Base-by-base conservation (phyloP, 2,888 invertebrate genomes). In the Encarsia formosa region DNA sequence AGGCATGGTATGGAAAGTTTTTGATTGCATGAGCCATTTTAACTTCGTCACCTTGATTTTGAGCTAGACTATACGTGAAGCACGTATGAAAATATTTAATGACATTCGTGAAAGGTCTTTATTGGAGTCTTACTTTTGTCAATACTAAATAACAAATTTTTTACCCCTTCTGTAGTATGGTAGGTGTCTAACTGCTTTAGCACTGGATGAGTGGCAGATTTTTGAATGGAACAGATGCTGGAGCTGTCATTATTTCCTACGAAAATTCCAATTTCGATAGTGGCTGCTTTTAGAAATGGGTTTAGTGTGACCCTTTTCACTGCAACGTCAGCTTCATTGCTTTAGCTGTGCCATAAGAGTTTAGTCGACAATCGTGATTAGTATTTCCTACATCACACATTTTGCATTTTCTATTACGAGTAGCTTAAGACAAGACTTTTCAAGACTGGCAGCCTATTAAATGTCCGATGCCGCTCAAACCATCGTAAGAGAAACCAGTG, bases 391-490 rank as follows among this genome's bases (percentile, higher is more conserved):
- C 23, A 13, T 54, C 49, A 26, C 52, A 55, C n/a, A 23, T 24
- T 11, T 32, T 5, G 26, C 52, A 57, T 45, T 54, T 52, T 15
- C 57, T 26, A 39, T 54, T 57, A 35, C 52, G 16, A 11, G 57
- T 54, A 2, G 49, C 35, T 35, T 38, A 57, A 22, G 52, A 46
- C 4, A 54, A 15, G 4, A 57, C 32, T 37, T 37, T 45, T 13
- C 43, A 42, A 13, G 42, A 43, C n/a, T 42, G 29, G 20, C 13
- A 19, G 5, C 54, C 49, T 13, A 54, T 42, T 5, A 54, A 8
- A n/a, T 26, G 15, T 4, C 51, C 49, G 31, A 22, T n/a, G n/a
- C 57, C 57, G 22, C 23, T 51, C 9, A 48, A 24, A 24, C 52
- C 54, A 37, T 56, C 49, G 19, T 54, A 56, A 9, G 37, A 38